Evolutionary conservation across 2,888 invertebrate genomes (phyloP), one percentile per base, ranked within the genome.

Genomic region (Volucella bombylans): DNA sequence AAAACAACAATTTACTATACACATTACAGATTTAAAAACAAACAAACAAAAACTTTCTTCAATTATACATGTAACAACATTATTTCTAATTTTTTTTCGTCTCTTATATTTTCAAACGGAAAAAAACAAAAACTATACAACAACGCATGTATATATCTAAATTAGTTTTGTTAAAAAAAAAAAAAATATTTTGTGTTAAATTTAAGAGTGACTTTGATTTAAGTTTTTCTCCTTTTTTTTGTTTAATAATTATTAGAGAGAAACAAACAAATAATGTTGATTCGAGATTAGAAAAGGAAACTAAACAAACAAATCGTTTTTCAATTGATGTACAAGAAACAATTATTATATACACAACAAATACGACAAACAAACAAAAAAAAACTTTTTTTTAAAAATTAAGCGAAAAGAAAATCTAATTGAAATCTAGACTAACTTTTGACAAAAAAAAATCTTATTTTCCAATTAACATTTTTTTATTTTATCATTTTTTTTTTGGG

Each of bases 191-290:
- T 90, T 90, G 88, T 87, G 88, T 89, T 89, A 87, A 62, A 86
- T 69, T 79, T 65, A 69, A 18, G 31, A 31, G 31, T 31, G 31
- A 31, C 12, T 45, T 45, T 43, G 9, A 14, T 79, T 61, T 86
- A 64, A 82, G 81, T 31, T 31, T 31, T 31, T 6, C 31, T 31
- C 6, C 31, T 31, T 31, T 31, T 31, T 31, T 31, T 31, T 31
- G 31, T 4, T 31, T 31, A 31, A 31, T 77, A 67, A 83, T 59
- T 9, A 11, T 43, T 41, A 54, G 45, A 65, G 83, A 89, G 83
- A 88, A 88, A 87, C 59, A 88, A 88, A 87, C 59, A 43, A 61
- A 61, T 89, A 89, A 88, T 88, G 88, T 89, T 88, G 88, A 90
- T 89, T 89, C 89, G 89, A 89, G 88, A 90, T 86, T 73, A 76